phyloP scores from a whole-genome alignment of 1,140 invertebrate genomes.

The Camponotus vicinus region DNA sequence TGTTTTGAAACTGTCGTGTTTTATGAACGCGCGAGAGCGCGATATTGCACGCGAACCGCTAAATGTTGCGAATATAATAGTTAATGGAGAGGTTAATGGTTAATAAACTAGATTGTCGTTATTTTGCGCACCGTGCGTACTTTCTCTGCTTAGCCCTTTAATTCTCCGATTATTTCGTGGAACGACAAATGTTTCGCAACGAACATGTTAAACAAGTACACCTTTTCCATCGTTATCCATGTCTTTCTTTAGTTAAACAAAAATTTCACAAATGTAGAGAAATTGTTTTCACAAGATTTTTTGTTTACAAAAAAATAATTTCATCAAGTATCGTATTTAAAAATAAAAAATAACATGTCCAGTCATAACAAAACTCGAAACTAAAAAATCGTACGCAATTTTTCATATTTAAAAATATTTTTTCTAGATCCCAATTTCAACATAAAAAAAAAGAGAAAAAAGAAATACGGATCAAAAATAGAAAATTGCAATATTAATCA shows the following conservation, averaged over 20 bases:
- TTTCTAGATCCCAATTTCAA: not conserved
- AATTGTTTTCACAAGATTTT: too few relatives aligned
- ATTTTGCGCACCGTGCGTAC: conserved; percentile 27
- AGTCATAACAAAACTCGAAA: not conserved
- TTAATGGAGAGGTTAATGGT: conserved; percentile 53
- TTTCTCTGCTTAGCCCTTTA: conserved; percentile 19
- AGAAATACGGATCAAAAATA: not conserved
- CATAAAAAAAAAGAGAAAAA: too few relatives aligned
- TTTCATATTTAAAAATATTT: not conserved
- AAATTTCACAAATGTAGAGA: conserved; percentile 8
- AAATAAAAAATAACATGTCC: not conserved
- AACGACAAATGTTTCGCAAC: not conserved
- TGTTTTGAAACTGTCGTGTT: conserved; percentile 60
- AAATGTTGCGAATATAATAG: conserved; percentile 54
- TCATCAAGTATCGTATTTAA: not conserved
- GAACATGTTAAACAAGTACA: conserved; percentile 11
- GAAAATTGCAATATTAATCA: not conserved
- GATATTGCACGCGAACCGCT: conserved; percentile 51
- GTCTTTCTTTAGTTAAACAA: not conserved
- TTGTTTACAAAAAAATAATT: not conserved
- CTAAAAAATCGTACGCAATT: not conserved
- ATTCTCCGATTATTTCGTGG: conserved; percentile 10
- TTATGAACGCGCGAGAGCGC: conserved; percentile 47
- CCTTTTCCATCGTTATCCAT: conserved; percentile 9
- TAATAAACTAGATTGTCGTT: conserved; percentile 53